Base-by-base conservation (phyloP, 2,113 vertebrate genomes). In the Orycteropus afer region DNA sequence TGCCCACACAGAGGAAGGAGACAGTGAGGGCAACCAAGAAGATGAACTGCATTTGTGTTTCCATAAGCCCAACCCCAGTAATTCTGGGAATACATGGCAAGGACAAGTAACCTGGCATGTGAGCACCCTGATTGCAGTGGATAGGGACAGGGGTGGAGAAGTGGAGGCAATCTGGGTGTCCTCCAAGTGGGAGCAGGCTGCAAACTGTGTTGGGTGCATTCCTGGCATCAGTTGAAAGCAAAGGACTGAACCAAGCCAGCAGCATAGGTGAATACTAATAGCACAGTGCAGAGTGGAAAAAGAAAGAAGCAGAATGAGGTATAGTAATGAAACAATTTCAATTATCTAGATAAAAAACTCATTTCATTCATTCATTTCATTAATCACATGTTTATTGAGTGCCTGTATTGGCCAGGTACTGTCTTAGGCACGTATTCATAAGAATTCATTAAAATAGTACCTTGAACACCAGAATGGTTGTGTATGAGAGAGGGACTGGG, bases 141-240 rank as follows among this genome's bases (percentile, higher is more conserved):
- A 3, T 4, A 49, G 22, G 2, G 1, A 20, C 34, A 14, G 27
- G 18, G 17, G n/a, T n/a, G 18, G 1, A 45, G 25, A 3, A 2
- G 18, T 29, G 10, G 12, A 37, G 69, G 37, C 59, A 51, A 15
- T 27, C 47, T 2, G 23, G 59, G 59, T 2, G 1, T 15, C 74
- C 9, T 18, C 61, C 34, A 32, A 14, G 5, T 32, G 7, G 8
- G 7, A 37, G n/a, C 18, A 45, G 61, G 42, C 5, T 29, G 45
- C 18, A 45, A 37, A 53, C 11, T 40, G 67, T 18, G 22, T 34
- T 63, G 13, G 69, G 79, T 2, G 9, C 47, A 49, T 9, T n/a
- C 34, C 7, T 1, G 45, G 34, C 55, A 77, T 59, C 40, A 49
- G 34, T 47, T 9, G 5, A 40, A 71, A 69, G 20, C 47, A 10